Evolutionary conservation across 2,888 invertebrate genomes (phyloP).

Genomic region (Notocelia uddmanniana): DNA sequence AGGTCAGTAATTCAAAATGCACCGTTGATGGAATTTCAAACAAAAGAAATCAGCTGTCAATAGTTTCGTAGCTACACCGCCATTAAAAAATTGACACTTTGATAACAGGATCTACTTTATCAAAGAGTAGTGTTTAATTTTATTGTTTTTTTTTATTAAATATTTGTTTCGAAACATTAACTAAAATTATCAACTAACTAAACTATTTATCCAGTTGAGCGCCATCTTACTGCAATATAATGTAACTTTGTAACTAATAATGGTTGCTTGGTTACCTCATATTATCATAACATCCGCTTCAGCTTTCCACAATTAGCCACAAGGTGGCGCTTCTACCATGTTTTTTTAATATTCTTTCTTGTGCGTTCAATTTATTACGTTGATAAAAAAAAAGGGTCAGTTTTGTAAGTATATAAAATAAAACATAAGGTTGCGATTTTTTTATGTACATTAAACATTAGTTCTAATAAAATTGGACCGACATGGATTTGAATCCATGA

Average conservation of each 20-base stretch:
- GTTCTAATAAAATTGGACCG: not conserved
- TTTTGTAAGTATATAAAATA: constrained; percentile 4
- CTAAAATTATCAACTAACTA: too few relatives aligned
- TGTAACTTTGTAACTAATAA: not conserved
- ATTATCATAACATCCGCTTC: not conserved
- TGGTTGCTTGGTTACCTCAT: not conserved
- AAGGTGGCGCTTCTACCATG: not conserved
- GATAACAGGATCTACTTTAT: not conserved
- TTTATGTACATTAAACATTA: not conserved
- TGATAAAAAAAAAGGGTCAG: not conserved
- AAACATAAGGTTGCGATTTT: not conserved
- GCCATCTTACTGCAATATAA: constrained; percentile 5
- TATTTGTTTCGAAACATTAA: too few relatives aligned
- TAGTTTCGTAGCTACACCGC: constrained; percentile 29
- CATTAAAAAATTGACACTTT: constrained; percentile 10
- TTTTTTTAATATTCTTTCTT: not conserved
- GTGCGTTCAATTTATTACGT: not conserved
- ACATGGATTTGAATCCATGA: constrained; percentile 38
- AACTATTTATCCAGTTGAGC: too few relatives aligned
- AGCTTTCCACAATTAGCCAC: not conserved
- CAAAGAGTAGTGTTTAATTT: too few relatives aligned
- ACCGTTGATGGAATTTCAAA: constrained; percentile 55
- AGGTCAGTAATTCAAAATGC: constrained; percentile 49
- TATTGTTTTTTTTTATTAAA: too few relatives aligned
- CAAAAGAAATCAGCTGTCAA: constrained; percentile 55